Evolutionary conservation across 2,797 vertebrate genomes (phyloP).

Genomic region (Clarias pachynema): DNA sequence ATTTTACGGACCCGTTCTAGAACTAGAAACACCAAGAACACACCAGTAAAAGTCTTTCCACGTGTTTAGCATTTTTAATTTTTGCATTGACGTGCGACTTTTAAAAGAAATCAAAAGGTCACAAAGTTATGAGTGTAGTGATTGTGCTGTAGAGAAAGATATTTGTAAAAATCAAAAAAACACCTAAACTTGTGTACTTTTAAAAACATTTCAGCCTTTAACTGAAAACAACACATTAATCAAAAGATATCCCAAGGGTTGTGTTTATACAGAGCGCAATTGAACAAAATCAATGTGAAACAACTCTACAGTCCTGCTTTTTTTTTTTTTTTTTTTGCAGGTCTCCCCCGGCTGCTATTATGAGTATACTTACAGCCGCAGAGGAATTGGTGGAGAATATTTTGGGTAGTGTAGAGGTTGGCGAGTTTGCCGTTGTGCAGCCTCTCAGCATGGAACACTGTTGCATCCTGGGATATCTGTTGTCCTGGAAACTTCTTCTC

Average conservation of each 20-base stretch:
- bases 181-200: neutral
- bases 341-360: constrained; percentile 89
- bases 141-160: neutral
- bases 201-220: neutral
- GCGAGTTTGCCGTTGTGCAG: constrained; percentile 88
- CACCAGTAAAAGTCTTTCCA: neutral
- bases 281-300: constrained; percentile 15
- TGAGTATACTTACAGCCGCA: constrained; percentile 83
- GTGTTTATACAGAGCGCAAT: constrained; percentile 19
- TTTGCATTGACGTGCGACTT: neutral
- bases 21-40: neutral
- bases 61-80: neutral
- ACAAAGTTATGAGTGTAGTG: neutral
- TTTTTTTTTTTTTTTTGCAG: constrained; percentile 64
- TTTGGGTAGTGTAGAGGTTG: constrained; percentile 85
- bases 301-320: constrained; percentile 1
- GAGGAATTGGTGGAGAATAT: constrained; percentile 89
- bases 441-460: constrained; percentile 91
- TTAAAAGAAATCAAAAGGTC: neutral
- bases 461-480: constrained; percentile 90
- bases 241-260: neutral
- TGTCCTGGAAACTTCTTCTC: constrained; percentile 95
- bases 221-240: constrained; percentile 27
- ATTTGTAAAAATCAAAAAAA: neutral
- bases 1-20: neutral